Evolutionary conservation across 2,888 invertebrate species (phyloP).

Genomic region (Eurytoma californica): DNA sequence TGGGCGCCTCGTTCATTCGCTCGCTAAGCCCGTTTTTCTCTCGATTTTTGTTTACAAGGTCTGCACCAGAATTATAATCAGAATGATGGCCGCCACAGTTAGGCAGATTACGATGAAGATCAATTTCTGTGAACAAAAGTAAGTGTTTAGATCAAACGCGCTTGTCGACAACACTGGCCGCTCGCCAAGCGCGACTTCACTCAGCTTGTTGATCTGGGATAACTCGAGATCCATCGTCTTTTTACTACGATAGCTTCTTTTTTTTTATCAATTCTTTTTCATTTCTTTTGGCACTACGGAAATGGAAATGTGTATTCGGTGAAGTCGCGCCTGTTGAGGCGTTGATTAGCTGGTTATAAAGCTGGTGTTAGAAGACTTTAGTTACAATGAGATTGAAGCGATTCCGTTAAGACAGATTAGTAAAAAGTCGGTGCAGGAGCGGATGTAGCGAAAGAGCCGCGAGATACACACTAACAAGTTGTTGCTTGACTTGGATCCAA

Average conservation of each 20-base stretch:
- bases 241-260: too few relatives aligned
- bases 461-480: slow-evolving; percentile 9
- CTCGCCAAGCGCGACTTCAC: too few relatives aligned
- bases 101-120: slow-evolving; percentile 92
- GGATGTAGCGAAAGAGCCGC: slow-evolving; percentile 12
- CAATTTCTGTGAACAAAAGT: slow-evolving; percentile 86
- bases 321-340: slow-evolving; percentile 42
- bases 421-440: slow-evolving; percentile 24
- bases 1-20: neutral
- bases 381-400: slow-evolving; percentile 26
- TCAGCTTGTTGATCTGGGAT: too few relatives aligned
- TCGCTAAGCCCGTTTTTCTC: slow-evolving; percentile 23
- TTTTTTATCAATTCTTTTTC: neutral
- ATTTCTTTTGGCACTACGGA: slow-evolving; percentile 39
- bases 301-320: slow-evolving; percentile 9
- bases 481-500: slow-evolving; percentile 11
- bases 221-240: too few relatives aligned
- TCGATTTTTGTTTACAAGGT: slow-evolving; percentile 64
- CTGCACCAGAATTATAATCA: slow-evolving; percentile 82
- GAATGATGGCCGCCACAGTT: slow-evolving; percentile 85
- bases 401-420: slow-evolving; percentile 37
- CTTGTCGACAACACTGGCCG: slow-evolving; percentile 23
- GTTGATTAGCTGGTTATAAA: slow-evolving; percentile 36
- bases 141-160: slow-evolving; percentile 60
- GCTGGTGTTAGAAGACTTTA: slow-evolving; percentile 15